Evolutionary conservation across 2,113 vertebrate species (phyloP).

Genomic region (Sylvilagus bachmani): DNA sequence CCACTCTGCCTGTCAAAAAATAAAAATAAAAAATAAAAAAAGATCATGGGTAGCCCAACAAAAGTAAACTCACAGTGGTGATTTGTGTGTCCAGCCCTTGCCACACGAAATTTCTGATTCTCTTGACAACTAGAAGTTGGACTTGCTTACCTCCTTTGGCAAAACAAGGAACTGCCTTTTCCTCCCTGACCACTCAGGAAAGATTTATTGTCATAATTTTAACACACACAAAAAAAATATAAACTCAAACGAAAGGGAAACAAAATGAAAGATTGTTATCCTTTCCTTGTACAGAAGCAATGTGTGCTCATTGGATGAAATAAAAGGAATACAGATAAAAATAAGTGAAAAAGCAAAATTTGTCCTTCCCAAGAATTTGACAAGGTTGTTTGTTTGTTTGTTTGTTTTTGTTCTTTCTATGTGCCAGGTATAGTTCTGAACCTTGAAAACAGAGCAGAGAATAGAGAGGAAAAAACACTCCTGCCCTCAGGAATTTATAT

Average conservation of each 20-base stretch:
- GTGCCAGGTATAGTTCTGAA: background rate
- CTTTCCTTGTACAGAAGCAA: background rate
- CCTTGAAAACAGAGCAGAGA: background rate
- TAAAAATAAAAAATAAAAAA: no score
- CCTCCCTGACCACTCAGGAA: background rate
- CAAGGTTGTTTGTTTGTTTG: background rate
- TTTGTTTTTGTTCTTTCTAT: background rate
- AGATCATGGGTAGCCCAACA: conserved; percentile 50
- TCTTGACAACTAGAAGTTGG: background rate
- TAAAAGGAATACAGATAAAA: background rate
- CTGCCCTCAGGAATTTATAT: background rate
- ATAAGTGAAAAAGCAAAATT: background rate
- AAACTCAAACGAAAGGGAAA: conserved; percentile 1
- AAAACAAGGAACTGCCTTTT: conserved; percentile 18
- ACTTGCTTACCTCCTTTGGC: background rate
- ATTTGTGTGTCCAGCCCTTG: background rate
- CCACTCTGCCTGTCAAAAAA: no score
- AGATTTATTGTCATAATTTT: background rate
- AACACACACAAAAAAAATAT: background rate
- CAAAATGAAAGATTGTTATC: background rate
- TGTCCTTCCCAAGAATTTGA: background rate
- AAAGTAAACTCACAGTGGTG: background rate
- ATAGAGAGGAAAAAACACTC: background rate
- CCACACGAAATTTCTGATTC: background rate
- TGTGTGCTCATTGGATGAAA: background rate